A percentile compares a stretch with the other conserved stretches of the same genome.
These are phyloP conservation scores for Oreamnos americanus DNA, from an alignment of 2,113 vertebrate genomes.

Conservation along the genomic window DNA sequence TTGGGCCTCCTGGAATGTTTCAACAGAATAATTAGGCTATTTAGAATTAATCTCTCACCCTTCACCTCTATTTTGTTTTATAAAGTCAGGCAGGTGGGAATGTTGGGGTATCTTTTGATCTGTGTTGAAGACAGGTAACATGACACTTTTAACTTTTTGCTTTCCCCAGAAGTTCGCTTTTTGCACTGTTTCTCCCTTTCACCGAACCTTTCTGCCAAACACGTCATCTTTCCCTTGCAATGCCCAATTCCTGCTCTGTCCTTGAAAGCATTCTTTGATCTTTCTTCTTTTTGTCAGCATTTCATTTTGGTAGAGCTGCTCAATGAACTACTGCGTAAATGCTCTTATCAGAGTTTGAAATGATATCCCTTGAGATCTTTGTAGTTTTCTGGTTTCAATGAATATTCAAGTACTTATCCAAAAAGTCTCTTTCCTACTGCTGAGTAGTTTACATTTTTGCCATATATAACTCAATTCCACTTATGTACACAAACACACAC, in stretches of 20 bases:
- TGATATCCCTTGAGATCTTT: constrained; percentile 60
- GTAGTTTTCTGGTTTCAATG: constrained; percentile 53
- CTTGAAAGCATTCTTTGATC: constrained; percentile 64
- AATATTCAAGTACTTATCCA: constrained; percentile 58
- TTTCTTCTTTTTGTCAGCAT: constrained; percentile 62
- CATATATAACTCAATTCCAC: constrained; percentile 29
- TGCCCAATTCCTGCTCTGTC: constrained; percentile 52
- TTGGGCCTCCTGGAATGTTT: background rate
- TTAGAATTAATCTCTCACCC: constrained; percentile 33
- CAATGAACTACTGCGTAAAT: constrained; percentile 55
- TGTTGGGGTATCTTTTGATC: constrained; percentile 43
- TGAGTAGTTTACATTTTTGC: constrained; percentile 35
- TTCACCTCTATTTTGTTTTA: constrained; percentile 26
- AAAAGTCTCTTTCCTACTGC: constrained; percentile 26
- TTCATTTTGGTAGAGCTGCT: constrained; percentile 65
- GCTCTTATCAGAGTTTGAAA: constrained; percentile 56
- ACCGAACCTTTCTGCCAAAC: constrained; percentile 58
- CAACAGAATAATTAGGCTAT: constrained; percentile 12
- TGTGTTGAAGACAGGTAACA: constrained; percentile 24
- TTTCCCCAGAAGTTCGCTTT: constrained; percentile 33
- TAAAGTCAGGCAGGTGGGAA: constrained; percentile 22
- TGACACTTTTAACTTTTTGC: constrained; percentile 58
- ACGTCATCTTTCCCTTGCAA: background rate
- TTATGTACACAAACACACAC: background rate
- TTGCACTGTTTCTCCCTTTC: constrained; percentile 25